These are phyloP conservation scores for Pterophyllum scalare DNA, from an alignment of 2,113 vertebrate species.

Conservation along the genomic window DNA sequence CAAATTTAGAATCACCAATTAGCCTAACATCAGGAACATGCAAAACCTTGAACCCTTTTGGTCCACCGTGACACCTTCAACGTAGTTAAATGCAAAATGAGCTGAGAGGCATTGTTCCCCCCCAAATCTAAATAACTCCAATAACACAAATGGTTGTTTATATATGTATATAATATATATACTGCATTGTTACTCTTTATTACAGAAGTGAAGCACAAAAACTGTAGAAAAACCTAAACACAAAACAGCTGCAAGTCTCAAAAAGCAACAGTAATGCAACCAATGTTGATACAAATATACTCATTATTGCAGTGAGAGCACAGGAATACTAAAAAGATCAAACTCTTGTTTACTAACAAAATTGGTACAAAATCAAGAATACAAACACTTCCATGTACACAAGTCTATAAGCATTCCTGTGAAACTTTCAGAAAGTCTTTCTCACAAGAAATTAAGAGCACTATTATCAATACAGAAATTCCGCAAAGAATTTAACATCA, in stretches of 20 bases:
- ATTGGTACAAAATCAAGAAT: constrained; percentile 78
- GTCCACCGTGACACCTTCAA: background rate
- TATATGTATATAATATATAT: constrained; percentile 34
- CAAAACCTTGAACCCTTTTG: background rate
- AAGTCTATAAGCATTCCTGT: constrained; percentile 57
- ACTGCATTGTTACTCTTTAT: constrained; percentile 78
- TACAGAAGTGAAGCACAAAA: constrained; percentile 81
- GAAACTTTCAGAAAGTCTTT: constrained; percentile 55
- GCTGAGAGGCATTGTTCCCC: background rate
- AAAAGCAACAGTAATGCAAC: constrained; percentile 80
- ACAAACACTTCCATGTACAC: constrained; percentile 78
- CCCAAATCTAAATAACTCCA: background rate
- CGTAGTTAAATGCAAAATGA: background rate
- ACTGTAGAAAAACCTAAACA: constrained; percentile 81
- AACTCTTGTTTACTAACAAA: constrained; percentile 76
- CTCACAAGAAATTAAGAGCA: constrained; percentile 71
- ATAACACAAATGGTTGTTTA: constrained; percentile 18
- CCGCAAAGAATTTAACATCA: constrained; percentile 54
- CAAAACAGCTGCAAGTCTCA: constrained; percentile 76
- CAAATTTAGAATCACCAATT: background rate
- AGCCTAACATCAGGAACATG: background rate
- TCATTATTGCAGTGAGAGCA: constrained; percentile 83
- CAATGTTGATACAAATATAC: constrained; percentile 80
- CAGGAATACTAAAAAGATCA: constrained; percentile 78
- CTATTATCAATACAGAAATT: constrained; percentile 65